A percentile compares a stretch with the other conserved stretches of the same genome.
Conservation (phyloP, 2,888 invertebrate genomes). For the Thera britannica region DNA sequence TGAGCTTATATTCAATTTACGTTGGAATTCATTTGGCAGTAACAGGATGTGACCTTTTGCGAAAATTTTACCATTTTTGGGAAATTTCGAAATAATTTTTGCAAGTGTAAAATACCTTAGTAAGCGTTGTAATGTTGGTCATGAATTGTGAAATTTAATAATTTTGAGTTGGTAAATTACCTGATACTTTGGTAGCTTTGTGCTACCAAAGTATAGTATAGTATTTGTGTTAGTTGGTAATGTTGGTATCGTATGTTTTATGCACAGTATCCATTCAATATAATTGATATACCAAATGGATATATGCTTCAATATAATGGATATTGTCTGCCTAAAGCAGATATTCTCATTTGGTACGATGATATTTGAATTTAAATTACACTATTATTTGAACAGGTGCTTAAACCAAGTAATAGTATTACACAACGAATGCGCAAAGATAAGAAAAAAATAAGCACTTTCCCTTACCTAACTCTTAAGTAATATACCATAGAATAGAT, state of each 20-base stretch:
- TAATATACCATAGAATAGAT: conserved; percentile 21
- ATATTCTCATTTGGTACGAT: not conserved
- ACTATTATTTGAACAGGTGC: not conserved
- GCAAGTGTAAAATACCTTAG: conserved; percentile 33
- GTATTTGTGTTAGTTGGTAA: no score
- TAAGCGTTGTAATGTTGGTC: conserved; percentile 22
- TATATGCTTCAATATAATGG: no score
- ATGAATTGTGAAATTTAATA: conserved; percentile 23
- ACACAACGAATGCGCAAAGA: conserved; percentile 22
- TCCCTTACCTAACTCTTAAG: conserved; percentile 30
- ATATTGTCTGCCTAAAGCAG: not conserved
- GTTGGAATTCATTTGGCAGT: not conserved
- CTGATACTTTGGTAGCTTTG: not conserved
- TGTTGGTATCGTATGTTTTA: not conserved
- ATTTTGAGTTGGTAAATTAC: not conserved
- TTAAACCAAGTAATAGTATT: conserved; percentile 19
- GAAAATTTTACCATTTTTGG: conserved; percentile 29
- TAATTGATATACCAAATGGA: not conserved
- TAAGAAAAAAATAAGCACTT: conserved; percentile 26
- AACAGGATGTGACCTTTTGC: conserved; percentile 30
- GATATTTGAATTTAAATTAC: not conserved
- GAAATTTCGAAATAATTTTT: conserved; percentile 30
- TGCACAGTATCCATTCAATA: not conserved
- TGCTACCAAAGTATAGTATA: no score
- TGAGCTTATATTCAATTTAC: not conserved